Evolutionary conservation across 2,888 invertebrate species (phyloP).

Genomic region (Ctenicera cuprea): DNA sequence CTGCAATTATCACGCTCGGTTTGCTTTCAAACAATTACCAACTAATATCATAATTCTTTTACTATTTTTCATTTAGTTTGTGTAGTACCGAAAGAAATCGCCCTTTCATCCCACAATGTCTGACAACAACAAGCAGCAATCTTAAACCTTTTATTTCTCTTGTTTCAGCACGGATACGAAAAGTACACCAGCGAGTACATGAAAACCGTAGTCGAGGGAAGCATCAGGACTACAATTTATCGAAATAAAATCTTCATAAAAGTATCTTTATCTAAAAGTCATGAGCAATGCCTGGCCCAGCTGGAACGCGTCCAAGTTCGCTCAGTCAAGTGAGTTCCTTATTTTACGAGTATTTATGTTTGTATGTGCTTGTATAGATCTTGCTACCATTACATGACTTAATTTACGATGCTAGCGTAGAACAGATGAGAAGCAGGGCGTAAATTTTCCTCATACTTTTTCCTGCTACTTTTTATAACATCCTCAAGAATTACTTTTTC

Average conservation of each 20-base stretch:
- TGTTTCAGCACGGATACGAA: slow-evolving; percentile 66
- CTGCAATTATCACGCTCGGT: too few relatives aligned
- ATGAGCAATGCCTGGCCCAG: slow-evolving; percentile 57
- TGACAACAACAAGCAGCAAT: background rate
- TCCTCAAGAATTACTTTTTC: too few relatives aligned
- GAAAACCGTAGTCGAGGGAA: slow-evolving; percentile 74
- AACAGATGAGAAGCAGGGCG: too few relatives aligned
- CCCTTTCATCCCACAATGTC: background rate
- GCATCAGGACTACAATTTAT: slow-evolving; percentile 67
- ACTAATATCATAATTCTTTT: too few relatives aligned
- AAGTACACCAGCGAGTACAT: slow-evolving; percentile 73
- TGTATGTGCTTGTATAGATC: background rate
- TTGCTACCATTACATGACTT: background rate
- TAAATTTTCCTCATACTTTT: too few relatives aligned
- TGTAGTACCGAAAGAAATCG: background rate
- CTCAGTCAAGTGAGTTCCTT: slow-evolving; percentile 61
- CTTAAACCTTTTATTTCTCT: slow-evolving; percentile 2
- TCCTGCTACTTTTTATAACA: too few relatives aligned
- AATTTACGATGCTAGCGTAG: background rate
- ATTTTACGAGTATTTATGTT: slow-evolving; percentile 33
- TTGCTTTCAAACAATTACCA: too few relatives aligned
- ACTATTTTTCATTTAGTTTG: background rate
- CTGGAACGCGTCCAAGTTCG: slow-evolving; percentile 60
- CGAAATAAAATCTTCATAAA: slow-evolving; percentile 64
- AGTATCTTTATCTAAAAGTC: slow-evolving; percentile 62